A percentile compares a stretch with the other conserved stretches of the same genome.
Conservation (phyloP, 2,888 invertebrate genomes). For the Ramazzottius varieornatus region DNA sequence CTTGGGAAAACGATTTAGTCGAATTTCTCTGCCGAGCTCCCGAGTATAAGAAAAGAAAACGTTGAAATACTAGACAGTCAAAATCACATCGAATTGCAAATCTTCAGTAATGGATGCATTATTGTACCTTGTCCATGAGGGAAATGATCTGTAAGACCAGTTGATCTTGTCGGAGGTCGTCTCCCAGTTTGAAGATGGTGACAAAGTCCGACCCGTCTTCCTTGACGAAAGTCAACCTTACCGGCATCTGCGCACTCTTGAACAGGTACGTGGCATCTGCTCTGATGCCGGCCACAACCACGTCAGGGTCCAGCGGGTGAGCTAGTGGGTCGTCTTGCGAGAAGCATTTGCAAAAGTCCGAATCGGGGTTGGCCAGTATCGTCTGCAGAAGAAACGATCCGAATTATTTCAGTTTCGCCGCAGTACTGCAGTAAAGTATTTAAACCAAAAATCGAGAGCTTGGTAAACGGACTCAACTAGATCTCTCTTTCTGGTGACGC, state of each 20-base stretch:
- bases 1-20: no score
- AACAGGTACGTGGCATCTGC: constrained; percentile 71
- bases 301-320: constrained; percentile 72
- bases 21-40: no score
- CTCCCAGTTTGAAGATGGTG: constrained; percentile 89
- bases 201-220: constrained; percentile 52
- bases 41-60: no score
- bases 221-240: constrained; percentile 59
- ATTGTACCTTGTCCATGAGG: constrained; percentile 53
- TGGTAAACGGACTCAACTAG: no score
- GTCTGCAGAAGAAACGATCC: constrained; percentile 34
- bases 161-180: constrained; percentile 89
- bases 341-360: constrained; percentile 56
- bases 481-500: no score
- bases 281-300: constrained; percentile 59
- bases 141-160: constrained; percentile 89
- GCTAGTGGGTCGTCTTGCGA: constrained; percentile 68
- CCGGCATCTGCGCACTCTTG: constrained; percentile 87
- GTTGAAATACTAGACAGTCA: neutral
- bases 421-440: no score
- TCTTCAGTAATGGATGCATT: neutral
- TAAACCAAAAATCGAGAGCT: no score
- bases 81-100: neutral
- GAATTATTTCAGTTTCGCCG: neutral
- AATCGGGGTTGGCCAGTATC: constrained; percentile 39